A percentile compares a stretch with the other conserved stretches of the same genome.
These are phyloP conservation scores for Agrilus biguttatus DNA, from an alignment of 2,888 invertebrate species.

Conservation along the genomic window DNA sequence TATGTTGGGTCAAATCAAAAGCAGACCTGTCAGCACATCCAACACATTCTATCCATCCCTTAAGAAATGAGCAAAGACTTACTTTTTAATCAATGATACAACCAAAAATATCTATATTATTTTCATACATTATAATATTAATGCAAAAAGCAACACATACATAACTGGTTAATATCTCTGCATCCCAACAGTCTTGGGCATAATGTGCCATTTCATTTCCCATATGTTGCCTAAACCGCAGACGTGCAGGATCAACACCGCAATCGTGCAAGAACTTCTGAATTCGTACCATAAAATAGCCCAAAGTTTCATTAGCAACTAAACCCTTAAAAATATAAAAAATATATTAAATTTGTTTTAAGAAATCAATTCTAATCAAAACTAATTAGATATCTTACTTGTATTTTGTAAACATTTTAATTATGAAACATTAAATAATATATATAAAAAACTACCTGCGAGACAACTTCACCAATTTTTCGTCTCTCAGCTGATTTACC, in stretches of 20 bases:
- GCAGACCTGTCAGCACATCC: slow-evolving; percentile 98
- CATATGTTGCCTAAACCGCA: slow-evolving; percentile 98
- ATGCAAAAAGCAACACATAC: slow-evolving; percentile 30
- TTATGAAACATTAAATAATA: too few relatives aligned
- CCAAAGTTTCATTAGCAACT: slow-evolving; percentile 93
- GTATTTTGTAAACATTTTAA: too few relatives aligned
- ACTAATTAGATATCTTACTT: too few relatives aligned
- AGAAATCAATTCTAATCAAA: too few relatives aligned
- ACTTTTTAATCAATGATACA: too few relatives aligned
- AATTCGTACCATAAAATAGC: slow-evolving; percentile 95
- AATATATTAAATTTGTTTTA: background rate
- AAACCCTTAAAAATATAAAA: slow-evolving; percentile 40
- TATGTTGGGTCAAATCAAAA: slow-evolving; percentile 90
- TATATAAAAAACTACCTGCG: slow-evolving; percentile 33
- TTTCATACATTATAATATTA: too few relatives aligned
- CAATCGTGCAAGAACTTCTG: slow-evolving; percentile 75
- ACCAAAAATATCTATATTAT: too few relatives aligned
- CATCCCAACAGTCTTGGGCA: slow-evolving; percentile 99
- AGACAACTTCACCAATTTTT: slow-evolving; percentile 82
- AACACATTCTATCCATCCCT: slow-evolving; percentile 98
- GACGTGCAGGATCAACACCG: slow-evolving; percentile 71
- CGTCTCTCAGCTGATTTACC: slow-evolving; percentile 69
- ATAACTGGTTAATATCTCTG: slow-evolving; percentile 92
- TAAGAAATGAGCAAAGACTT: slow-evolving; percentile 9
- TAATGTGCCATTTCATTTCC: slow-evolving; percentile 99